Evolutionary conservation across 1,140 invertebrate genomes (phyloP).

Genomic region (Scaptomyza pallida): DNA sequence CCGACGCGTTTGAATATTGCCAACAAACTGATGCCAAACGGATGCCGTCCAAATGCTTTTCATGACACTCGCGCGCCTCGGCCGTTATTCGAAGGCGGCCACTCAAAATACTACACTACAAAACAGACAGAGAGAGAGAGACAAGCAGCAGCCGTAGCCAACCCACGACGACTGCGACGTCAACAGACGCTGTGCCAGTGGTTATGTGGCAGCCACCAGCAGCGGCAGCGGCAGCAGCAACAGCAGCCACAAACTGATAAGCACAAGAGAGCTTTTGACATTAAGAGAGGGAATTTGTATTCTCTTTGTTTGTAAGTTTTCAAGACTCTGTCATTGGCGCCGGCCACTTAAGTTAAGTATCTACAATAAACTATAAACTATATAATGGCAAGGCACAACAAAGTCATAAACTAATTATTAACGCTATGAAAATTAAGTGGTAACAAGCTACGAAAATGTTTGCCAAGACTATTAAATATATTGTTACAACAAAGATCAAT

Average conservation of each 20-base stretch:
- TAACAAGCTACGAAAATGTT: background rate
- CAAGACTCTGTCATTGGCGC: background rate
- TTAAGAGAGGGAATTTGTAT: constrained; percentile 11
- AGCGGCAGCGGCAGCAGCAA: constrained; percentile 27
- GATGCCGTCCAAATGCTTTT: constrained; percentile 77
- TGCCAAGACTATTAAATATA: too few relatives aligned
- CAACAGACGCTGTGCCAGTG: constrained; percentile 6
- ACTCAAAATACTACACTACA: constrained; percentile 29
- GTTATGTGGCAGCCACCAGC: constrained; percentile 9
- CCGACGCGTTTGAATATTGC: constrained; percentile 77
- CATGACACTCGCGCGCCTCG: constrained; percentile 56
- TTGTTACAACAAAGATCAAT: too few relatives aligned
- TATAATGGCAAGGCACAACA: constrained; percentile 36
- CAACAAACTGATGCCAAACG: constrained; percentile 81
- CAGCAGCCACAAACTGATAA: constrained; percentile 59
- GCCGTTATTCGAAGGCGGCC: constrained; percentile 32
- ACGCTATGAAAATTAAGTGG: constrained; percentile 10
- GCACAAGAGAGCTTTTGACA: constrained; percentile 57
- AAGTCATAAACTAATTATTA: constrained; percentile 53
- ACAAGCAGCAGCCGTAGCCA: constrained; percentile 20
- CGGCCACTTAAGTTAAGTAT: constrained; percentile 13
- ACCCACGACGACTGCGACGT: constrained; percentile 14
- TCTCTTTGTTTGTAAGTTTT: background rate
- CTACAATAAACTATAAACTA: constrained; percentile 33
- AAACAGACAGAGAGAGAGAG: constrained; percentile 6